Evolutionary conservation across 2,888 invertebrate species (phyloP).

Genomic region (Chrysina gloriosa): DNA sequence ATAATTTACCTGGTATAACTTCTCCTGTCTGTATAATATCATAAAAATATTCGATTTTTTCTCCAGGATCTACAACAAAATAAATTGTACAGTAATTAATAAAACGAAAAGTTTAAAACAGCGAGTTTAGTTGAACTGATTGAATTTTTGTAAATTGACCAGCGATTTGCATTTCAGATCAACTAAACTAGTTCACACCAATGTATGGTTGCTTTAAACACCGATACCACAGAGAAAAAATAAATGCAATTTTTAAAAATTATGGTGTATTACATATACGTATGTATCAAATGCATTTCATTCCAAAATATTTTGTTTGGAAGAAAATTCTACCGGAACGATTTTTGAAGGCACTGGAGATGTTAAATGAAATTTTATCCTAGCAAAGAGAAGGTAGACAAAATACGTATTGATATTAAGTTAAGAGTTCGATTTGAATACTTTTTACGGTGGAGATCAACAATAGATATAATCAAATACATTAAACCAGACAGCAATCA

Average conservation of each 20-base stretch:
- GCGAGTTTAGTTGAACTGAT: conserved; percentile 24
- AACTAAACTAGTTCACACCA: conserved; percentile 17
- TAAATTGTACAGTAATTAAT: conserved; percentile 24
- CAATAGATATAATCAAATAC: no score
- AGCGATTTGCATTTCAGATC: neutral
- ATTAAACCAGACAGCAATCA: no score
- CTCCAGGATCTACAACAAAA: conserved; percentile 64
- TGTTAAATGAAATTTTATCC: no score
- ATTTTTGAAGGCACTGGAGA: no score
- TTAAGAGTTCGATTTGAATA: no score
- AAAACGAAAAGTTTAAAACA: neutral
- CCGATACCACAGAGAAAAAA: neutral
- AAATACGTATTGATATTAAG: no score
- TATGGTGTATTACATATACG: no score
- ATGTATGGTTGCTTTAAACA: neutral
- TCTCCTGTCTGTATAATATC: conserved; percentile 89
- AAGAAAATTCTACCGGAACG: no score
- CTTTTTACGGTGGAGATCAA: no score
- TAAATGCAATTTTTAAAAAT: neutral
- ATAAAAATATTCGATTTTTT: conserved; percentile 78
- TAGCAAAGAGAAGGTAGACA: no score
- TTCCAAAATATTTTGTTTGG: no score
- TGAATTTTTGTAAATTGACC: neutral
- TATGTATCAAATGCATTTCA: no score
- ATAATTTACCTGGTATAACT: conserved; percentile 78